Base-by-base conservation (phyloP, 2,113 vertebrate species). In the Dipodomys merriami region DNA sequence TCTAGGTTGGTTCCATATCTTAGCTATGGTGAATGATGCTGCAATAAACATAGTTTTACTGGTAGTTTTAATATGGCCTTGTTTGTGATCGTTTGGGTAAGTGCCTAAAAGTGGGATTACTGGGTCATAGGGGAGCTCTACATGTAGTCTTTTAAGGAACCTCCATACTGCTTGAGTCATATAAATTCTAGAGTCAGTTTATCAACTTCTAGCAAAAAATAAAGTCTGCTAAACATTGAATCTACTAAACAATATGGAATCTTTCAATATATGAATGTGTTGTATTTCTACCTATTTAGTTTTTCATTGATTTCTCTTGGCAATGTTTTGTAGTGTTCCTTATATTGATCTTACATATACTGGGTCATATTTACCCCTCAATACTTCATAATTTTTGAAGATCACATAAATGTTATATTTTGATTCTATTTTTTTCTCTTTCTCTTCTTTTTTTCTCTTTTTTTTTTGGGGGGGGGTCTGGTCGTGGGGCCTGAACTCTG, bases 101-200 rank as follows among this genome's bases (percentile, higher is more conserved):
- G 39, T 39, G 39, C 39, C 39, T 39, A 39, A 39, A 39, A 39
- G 39, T 39, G 39, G 39, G 39, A 39, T 39, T 39, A 39, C 39
- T 39, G 39, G 39, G 39, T 39, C 39, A 39, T 6, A 39, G 39
- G 39, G 39, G 39, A 39, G 5, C 5, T 39, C 39, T 39, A 39
- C 39, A 39, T 39, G 39, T 39, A 39, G 39, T 39, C 39, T 39
- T 39, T 39, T 39, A 39, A 39, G 39, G 39, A 39, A 39, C 39
- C 39, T 39, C 39, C 39, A 39, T 39, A 39, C 39, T 39, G 39
- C 5, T 39, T 39, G 13, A 44, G 57, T 84, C 57, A 78, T 33
- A 73, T 46, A 73, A 83, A 88, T 88, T 88, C 57, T 72, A 84
- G 44, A 84, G 83, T 79, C 64, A 91, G 46, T 72, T 90, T 81